These are phyloP conservation scores for Notoglanidium macrostoma DNA, from an alignment of 2,797 vertebrate genomes.

Conservation along the genomic window DNA sequence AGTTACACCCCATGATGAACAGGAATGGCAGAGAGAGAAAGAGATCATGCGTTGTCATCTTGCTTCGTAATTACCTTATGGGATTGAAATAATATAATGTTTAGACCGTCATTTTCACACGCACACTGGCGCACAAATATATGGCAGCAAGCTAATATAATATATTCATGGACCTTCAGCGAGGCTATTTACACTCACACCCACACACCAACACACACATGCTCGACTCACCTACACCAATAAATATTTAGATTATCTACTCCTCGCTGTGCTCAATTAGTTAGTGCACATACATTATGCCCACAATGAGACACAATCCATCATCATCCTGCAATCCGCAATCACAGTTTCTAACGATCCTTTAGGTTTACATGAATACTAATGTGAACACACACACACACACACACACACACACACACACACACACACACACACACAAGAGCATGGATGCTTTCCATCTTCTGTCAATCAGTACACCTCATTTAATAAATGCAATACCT, in stretches of 20 bases:
- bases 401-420: neutral
- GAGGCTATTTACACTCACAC: constrained; percentile 14
- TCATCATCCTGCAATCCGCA: constrained; percentile 65
- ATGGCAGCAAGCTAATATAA: constrained; percentile 14
- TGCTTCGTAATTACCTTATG: constrained; percentile 25
- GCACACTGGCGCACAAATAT: neutral
- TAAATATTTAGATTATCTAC: constrained; percentile 55
- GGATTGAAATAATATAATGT: neutral
- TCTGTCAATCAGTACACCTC: neutral
- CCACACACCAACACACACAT: neutral
- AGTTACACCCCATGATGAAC: constrained; percentile 35
- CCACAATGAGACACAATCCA: constrained; percentile 69
- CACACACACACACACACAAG: neutral
- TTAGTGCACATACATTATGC: constrained; percentile 69
- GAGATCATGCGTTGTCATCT: constrained; percentile 25
- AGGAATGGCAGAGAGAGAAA: neutral
- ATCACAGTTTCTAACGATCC: constrained; percentile 68
- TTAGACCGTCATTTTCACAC: neutral
- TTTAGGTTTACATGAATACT: constrained; percentile 68
- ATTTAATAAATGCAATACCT: neutral
- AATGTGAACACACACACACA: constrained; percentile 53
- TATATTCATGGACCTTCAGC: constrained; percentile 15
- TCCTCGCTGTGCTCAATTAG: constrained; percentile 61
- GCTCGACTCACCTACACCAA: constrained; percentile 13
- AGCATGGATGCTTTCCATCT: neutral